Evolutionary conservation across 2,888 invertebrate species (phyloP).

Genomic region (Sarcophaga rosellei): DNA sequence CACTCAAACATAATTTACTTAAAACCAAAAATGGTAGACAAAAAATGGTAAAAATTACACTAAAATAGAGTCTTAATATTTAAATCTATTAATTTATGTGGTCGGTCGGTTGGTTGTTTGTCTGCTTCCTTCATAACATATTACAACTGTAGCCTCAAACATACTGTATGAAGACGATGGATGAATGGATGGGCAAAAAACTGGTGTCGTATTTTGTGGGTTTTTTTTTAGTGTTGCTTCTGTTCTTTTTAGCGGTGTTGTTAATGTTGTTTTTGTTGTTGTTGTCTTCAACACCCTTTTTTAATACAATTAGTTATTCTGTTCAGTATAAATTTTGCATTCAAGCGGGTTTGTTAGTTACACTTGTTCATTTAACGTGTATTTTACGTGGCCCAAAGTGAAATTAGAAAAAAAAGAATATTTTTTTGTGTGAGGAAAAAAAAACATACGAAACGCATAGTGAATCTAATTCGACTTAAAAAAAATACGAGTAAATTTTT

Average conservation of each 20-base stretch:
- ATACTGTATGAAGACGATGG: not conserved
- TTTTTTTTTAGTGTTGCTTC: conserved; percentile 2
- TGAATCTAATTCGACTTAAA: not conserved
- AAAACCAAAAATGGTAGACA: too few relatives aligned
- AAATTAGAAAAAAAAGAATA: not conserved
- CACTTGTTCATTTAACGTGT: conserved; percentile 60
- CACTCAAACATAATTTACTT: too few relatives aligned
- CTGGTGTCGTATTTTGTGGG: not conserved
- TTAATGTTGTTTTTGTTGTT: conserved; percentile 16
- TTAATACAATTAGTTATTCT: conserved; percentile 68
- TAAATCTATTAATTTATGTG: too few relatives aligned
- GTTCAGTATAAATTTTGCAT: conserved; percentile 63
- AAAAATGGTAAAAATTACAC: too few relatives aligned
- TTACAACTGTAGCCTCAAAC: not conserved
- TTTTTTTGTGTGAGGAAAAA: not conserved
- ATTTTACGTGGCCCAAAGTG: conserved; percentile 40
- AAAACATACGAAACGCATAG: not conserved
- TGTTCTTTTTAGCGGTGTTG: conserved; percentile 6
- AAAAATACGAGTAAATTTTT: not conserved
- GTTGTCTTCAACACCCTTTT: conserved; percentile 57
- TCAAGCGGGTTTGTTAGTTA: conserved; percentile 64
- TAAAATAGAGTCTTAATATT: too few relatives aligned
- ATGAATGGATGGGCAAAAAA: not conserved
- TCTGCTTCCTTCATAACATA: not conserved
- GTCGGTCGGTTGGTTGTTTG: not conserved